Conservation (phyloP, 1,140 invertebrate genomes). For the Lordiphosa collinella region DNA sequence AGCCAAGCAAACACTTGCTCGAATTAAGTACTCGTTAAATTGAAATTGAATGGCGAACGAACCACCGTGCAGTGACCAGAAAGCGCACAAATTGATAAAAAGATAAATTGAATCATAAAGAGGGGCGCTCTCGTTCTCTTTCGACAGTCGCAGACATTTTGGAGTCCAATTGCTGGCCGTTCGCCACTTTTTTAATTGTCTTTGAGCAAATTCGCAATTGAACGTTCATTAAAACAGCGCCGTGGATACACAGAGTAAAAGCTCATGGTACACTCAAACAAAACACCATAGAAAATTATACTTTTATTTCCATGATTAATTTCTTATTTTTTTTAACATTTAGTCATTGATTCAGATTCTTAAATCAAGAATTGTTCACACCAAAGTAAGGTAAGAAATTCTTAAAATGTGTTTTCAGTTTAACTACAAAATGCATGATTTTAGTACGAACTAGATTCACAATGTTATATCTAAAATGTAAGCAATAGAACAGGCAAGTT, state of each 20-base stretch:
- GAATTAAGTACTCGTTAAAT: slow-evolving; percentile 77
- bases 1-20: slow-evolving; percentile 75
- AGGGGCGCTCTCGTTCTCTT: slow-evolving; percentile 1
- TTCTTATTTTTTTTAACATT: too few species aligned
- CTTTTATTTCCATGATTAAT: too few species aligned
- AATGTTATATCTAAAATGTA: too few species aligned
- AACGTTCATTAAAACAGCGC: slow-evolving; percentile 5
- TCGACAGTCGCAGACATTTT: slow-evolving; percentile 5
- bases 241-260: background rate
- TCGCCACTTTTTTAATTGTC: slow-evolving; percentile 41
- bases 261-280: background rate
- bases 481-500: too few species aligned
- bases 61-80: slow-evolving; percentile 20
- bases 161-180: slow-evolving; percentile 26
- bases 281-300: too few species aligned
- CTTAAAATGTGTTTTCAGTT: too few species aligned
- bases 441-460: too few species aligned
- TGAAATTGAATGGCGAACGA: slow-evolving; percentile 60
- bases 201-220: slow-evolving; percentile 33
- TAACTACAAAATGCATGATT: too few species aligned
- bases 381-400: too few species aligned
- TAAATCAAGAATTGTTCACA: too few species aligned
- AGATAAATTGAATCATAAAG: slow-evolving; percentile 63
- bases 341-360: too few species aligned
- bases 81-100: slow-evolving; percentile 64